Evolutionary conservation across 2,888 invertebrate genomes (phyloP), one percentile per base, ranked within the genome.

Genomic region (Meiosimyza platycephala): DNA sequence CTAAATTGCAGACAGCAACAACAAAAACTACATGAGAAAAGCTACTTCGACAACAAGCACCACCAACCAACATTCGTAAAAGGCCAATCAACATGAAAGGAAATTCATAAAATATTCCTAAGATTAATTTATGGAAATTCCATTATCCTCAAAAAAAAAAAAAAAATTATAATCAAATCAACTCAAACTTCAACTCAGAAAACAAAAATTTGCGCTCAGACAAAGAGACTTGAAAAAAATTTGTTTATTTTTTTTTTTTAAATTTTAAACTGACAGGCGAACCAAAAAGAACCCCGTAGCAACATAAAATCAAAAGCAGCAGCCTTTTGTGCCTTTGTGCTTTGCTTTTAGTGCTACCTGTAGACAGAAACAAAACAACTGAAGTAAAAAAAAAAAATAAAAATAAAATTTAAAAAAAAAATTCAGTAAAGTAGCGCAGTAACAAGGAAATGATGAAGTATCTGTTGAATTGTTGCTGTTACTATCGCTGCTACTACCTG

Each of bases 371-470:
- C 11, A 55, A 55, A 22, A 18, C 9, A 55, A 18, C 22, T n/a
- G n/a, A 55, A 28, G 3, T 2, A 22, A 28, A 28, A 28, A 4
- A 28, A 28, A 28, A 4, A 3, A 28, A 28, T 3, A 28, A 28
- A 28, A 28, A 28, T 28, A 28, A 28, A 28, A 2, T 22, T 28
- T 28, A 28, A 28, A 28, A 28, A 22, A 22, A 22, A 28, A 28
- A 28, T 4, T 40, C 9, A 40, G 40, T 40, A 40, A 40, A 40
- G 40, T n/a, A 66, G 54, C 52, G 6, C 40, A 54, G 54, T n/a
- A 54, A 33, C 54, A 11, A 66, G 66, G 33, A 66, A 66, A 54
- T 66, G 66, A 54, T 66, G 54, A 54, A 66, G 54, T 66, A 66
- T 66, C 54, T 66, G 54, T 54, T 22, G 40, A n/a, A 18, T 51